These are phyloP conservation scores for Gastrophysa polygoni DNA, from an alignment of 2,888 invertebrate genomes.

Conservation along the genomic window DNA sequence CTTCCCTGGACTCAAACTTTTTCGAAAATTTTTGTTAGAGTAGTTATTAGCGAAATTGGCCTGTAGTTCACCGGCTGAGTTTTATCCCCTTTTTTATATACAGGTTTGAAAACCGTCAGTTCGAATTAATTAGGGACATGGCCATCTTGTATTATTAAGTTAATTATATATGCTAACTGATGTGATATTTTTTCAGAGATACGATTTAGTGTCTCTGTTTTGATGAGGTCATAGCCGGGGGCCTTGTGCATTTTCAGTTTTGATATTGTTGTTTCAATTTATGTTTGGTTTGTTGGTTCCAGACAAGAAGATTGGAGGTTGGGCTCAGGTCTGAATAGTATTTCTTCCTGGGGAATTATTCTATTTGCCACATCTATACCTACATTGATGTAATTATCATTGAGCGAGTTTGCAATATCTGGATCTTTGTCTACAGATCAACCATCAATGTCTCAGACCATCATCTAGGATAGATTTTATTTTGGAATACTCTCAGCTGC, in stretches of 20 bases:
- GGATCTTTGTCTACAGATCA: too few relatives aligned
- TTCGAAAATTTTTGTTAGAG: not conserved
- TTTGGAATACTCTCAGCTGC: too few relatives aligned
- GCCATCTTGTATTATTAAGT: too few relatives aligned
- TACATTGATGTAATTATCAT: too few relatives aligned
- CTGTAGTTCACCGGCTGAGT: not conserved
- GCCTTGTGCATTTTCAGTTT: too few relatives aligned
- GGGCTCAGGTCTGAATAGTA: not conserved
- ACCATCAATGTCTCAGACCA: too few relatives aligned
- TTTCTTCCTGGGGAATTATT: not conserved
- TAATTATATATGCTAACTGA: too few relatives aligned
- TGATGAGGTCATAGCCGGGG: too few relatives aligned
- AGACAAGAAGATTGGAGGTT: not conserved
- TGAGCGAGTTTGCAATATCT: too few relatives aligned
- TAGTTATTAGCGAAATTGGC: not conserved
- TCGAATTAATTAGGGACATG: not conserved
- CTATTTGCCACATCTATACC: too few relatives aligned
- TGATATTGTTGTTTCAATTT: not conserved
- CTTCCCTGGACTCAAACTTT: slow-evolving; percentile 1
- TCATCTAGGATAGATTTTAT: too few relatives aligned
- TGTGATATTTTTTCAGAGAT: not conserved
- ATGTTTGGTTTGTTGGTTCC: too few relatives aligned
- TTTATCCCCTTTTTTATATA: not conserved
- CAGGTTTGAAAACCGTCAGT: not conserved
- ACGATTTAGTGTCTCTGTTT: not conserved